Conservation (phyloP, 2,888 invertebrate species). For the Oxystoma pomonae region DNA sequence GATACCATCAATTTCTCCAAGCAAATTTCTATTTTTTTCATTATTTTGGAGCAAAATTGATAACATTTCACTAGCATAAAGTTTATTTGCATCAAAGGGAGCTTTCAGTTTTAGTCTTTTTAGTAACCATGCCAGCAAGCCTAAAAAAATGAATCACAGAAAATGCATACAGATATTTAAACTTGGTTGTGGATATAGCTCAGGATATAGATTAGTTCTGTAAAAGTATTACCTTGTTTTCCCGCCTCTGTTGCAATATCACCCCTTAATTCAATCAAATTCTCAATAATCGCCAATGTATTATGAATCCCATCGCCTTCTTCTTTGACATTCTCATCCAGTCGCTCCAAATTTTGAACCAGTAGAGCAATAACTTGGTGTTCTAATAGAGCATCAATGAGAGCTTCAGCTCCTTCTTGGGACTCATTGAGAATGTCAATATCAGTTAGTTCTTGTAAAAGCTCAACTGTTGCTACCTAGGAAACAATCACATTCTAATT, state of each 20-base stretch:
- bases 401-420: constrained; percentile 81
- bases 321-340: constrained; percentile 91
- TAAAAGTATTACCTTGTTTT: constrained; percentile 66
- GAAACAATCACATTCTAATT: too few relatives aligned
- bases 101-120: constrained; percentile 82
- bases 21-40: constrained; percentile 70
- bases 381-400: constrained; percentile 84
- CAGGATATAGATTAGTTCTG: too few relatives aligned
- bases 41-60: constrained; percentile 92
- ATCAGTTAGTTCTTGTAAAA: constrained; percentile 86
- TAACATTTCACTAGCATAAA: constrained; percentile 93
- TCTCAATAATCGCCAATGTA: constrained; percentile 85
- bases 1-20: constrained; percentile 94
- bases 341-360: constrained; percentile 81
- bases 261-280: constrained; percentile 85
- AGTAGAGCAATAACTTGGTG: constrained; percentile 82
- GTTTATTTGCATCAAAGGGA: constrained; percentile 91
- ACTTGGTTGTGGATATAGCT: too few relatives aligned
- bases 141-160: too few relatives aligned
- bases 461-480: constrained; percentile 52
- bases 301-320: constrained; percentile 97
- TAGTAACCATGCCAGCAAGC: constrained; percentile 87
- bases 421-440: constrained; percentile 94
- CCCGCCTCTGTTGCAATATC: constrained; percentile 81
- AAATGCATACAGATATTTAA: too few relatives aligned